phyloP scores from a whole-genome alignment of 1,140 invertebrate species.

The Trichoplusia ni region DNA sequence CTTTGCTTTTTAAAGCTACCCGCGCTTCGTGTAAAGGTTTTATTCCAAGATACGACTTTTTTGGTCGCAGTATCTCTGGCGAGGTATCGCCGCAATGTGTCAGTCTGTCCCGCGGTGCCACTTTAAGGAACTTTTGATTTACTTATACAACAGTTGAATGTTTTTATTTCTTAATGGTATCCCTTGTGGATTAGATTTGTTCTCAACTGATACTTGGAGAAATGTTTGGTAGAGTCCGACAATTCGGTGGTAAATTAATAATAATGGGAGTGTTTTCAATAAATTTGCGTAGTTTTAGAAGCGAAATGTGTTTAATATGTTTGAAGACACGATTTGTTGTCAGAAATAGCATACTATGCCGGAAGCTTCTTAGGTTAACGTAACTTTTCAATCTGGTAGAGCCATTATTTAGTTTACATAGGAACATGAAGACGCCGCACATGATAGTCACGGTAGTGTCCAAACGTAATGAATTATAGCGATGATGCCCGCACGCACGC shows the following conservation, averaged over 20 bases:
- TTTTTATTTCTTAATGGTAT: slow-evolving; percentile 41
- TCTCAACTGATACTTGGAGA: background rate
- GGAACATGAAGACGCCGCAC: slow-evolving; percentile 9
- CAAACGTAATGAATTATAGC: slow-evolving; percentile 51
- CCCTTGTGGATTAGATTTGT: slow-evolving; percentile 8
- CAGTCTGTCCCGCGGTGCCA: slow-evolving; percentile 54
- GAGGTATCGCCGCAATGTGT: slow-evolving; percentile 57
- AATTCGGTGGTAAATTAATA: too few species aligned
- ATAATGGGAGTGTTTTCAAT: too few species aligned
- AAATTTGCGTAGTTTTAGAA: too few species aligned
- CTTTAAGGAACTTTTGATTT: slow-evolving; percentile 63
- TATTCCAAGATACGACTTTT: slow-evolving; percentile 46
- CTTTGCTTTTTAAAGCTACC: slow-evolving; percentile 60
- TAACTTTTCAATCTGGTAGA: background rate
- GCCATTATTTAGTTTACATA: slow-evolving; percentile 27
- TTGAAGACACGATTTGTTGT: too few species aligned
- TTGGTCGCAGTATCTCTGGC: slow-evolving; percentile 44
- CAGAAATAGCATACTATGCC: too few species aligned
- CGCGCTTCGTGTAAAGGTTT: slow-evolving; percentile 51
- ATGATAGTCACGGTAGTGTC: slow-evolving; percentile 35
- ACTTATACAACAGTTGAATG: slow-evolving; percentile 42
- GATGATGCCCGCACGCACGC: slow-evolving; percentile 44
- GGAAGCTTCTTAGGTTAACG: background rate
- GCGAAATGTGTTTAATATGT: too few species aligned
- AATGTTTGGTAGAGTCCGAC: background rate